Evolutionary conservation across 2,797 vertebrate genomes (phyloP), one percentile per base, ranked within the genome.

Genomic region (Hippocampus kuda): DNA sequence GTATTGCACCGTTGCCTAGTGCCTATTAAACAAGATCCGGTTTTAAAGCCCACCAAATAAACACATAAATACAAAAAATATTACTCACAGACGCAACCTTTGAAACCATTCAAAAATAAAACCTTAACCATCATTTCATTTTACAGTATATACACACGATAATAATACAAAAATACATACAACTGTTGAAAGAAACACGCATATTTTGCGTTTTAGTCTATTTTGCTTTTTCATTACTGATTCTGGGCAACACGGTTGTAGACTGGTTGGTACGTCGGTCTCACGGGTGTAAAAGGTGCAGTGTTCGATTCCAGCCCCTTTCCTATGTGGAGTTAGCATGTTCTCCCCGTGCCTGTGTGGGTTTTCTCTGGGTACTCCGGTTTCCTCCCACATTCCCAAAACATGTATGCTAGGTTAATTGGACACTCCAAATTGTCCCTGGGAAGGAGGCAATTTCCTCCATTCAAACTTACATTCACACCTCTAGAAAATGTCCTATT

Each of bases 81-180:
- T 20, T 53, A 60, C 74, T 42, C 46, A 66, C 61, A 34, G 27
- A 54, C 30, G 54, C 8, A 70, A 79, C 78, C 78, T 70, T 49
- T 46, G 24, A 27, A 72, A 80, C 10, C 63, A 26, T 57, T 27
- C 56, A 27, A 27, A 27, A 1, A 27, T 16, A 57, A 57, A 57
- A 57, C 12, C 11, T 27, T 4, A 27, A 27, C 56, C 30, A 65
- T 38, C 0, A 68, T 68, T 75, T 65, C 70, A 74, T 78, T 10
- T 73, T 72, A 81, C 66, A 81, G 2, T 77, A 81, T 79, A 5
- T 77, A 84, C 70, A 83, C 34, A 38, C 34, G 34, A 66, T 67
- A 72, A 64, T 76, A 79, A 60, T 34, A 34, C 34, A 34, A 38
- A 38, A 38, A 38, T 38, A 59, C 48, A 76, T 54, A 73, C 15